Base-by-base conservation (phyloP, 2,888 invertebrate genomes). In the Drosophila maculinotata region DNA sequence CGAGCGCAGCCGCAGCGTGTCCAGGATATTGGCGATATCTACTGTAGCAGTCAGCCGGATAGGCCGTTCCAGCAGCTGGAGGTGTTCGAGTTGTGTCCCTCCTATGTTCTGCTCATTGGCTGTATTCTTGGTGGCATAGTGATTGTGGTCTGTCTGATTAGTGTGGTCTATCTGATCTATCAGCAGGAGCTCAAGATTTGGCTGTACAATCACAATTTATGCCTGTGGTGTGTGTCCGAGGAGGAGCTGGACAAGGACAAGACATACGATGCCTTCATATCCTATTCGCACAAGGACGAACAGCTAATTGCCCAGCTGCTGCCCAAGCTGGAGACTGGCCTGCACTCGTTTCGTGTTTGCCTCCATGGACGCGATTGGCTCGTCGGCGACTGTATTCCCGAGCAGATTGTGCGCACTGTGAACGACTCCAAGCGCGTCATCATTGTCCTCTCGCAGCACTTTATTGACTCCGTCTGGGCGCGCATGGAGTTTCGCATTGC, bases 281-380 rank as follows among this genome's bases (percentile, higher is more conserved):
- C 96, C 76, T 96, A 94, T 89, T 94, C 96, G 5, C 95, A 95
- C 89, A 93, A 93, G 87, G 96, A 96, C 89, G 94, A 95, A 82
- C 93, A 93, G 1, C 94, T 95, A 78, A 94, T 95, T n/a, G 91
- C 93, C 0, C 92, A 93, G 71, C 89, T 96, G 52, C 91, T 95
- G 33, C 93, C 94, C 1, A 93, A 93, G 48, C 91, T 96, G 59
- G 95, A 95, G 90, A 91, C 87, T 54, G 94, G 93, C 1, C 92
- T 93, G 1, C 92, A 92, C 47, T 93, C 93, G 0, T 95, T 93
- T 88, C 94, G 94, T 73, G 90, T 96, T 5, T 95, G 95, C 87
- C 90, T 96, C 26, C 95, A 96, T 87, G 93, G 93, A 57, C 92
- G 96, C 0, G 95, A 96, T 89, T 96, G 95, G 95, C 87, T 93